phyloP scores from a whole-genome alignment of 1,140 invertebrate species.

The Portunus trituberculatus region DNA sequence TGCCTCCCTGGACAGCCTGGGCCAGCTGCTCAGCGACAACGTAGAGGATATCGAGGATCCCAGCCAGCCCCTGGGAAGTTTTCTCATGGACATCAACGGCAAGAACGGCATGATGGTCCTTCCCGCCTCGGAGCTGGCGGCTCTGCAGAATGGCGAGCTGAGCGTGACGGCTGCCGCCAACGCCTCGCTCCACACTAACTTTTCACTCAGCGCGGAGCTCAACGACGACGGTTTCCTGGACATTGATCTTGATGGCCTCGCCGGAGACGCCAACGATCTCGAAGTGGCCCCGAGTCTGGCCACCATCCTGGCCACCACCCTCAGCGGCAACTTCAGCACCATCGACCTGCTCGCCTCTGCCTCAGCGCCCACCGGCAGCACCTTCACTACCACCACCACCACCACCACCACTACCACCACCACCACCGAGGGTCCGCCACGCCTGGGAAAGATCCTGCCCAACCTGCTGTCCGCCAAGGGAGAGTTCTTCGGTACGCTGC shows the following conservation, averaged over 20 bases:
- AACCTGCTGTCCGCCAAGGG: constrained; percentile 39
- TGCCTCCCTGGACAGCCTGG: constrained; percentile 20
- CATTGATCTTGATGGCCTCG: neutral
- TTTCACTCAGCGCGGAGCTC: neutral
- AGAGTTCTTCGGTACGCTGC: constrained; percentile 28
- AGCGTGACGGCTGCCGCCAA: neutral
- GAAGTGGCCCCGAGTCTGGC: neutral
- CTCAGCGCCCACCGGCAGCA: neutral
- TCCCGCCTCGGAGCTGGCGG: constrained; percentile 32
- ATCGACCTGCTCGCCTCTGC: neutral
- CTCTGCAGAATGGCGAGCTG: neutral
- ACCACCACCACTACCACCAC: constrained; percentile 16
- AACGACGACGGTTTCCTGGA: neutral
- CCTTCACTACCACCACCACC: neutral
- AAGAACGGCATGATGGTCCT: constrained; percentile 55
- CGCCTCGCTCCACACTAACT: neutral
- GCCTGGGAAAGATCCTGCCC: neutral
- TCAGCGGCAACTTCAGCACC: neutral
- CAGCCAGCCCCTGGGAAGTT: constrained; percentile 34
- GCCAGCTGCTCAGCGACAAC: neutral
- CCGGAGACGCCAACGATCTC: neutral
- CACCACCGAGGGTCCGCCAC: neutral
- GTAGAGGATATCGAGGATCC: constrained; percentile 15
- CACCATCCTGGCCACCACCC: neutral
- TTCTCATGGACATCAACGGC: constrained; percentile 48